These are phyloP conservation scores for Drosophila lutescens DNA, from an alignment of 2,888 invertebrate genomes.

Conservation along the genomic window DNA sequence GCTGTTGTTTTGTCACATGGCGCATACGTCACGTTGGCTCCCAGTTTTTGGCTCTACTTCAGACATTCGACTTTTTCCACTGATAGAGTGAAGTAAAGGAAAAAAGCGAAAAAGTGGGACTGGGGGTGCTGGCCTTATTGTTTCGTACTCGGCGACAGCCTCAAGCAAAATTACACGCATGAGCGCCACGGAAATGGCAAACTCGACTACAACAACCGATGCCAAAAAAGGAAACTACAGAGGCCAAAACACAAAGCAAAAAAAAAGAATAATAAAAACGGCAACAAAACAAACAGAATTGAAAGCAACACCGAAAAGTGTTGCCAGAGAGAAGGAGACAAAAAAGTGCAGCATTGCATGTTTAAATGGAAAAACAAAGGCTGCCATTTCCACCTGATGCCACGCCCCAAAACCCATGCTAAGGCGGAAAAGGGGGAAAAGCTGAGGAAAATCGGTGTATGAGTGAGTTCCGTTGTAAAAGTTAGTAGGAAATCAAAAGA, in stretches of 20 bases:
- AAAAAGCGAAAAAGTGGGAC: neutral
- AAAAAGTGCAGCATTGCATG: constrained; percentile 55
- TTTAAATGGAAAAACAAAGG: constrained; percentile 49
- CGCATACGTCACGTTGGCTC: constrained; percentile 68
- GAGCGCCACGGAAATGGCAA: constrained; percentile 80
- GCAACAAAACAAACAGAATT: constrained; percentile 72
- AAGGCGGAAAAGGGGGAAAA: constrained; percentile 6
- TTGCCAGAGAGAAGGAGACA: constrained; percentile 40
- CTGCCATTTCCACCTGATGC: constrained; percentile 48
- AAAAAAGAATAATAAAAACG: constrained; percentile 60
- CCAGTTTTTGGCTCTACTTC: constrained; percentile 47
- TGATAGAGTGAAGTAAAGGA: constrained; percentile 4
- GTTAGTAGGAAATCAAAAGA: constrained; percentile 44
- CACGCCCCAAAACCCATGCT: constrained; percentile 38
- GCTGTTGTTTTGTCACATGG: constrained; percentile 49
- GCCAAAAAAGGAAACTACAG: constrained; percentile 60
- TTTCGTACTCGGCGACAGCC: constrained; percentile 74
- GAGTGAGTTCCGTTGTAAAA: constrained; percentile 43
- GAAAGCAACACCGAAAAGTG: constrained; percentile 76
- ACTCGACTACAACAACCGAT: constrained; percentile 60
- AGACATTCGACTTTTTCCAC: constrained; percentile 44
- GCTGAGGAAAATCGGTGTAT: constrained; percentile 6
- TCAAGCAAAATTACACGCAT: constrained; percentile 79
- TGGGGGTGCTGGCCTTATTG: constrained; percentile 54
- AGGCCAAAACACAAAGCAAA: constrained; percentile 28